Evolutionary conservation across 2,888 invertebrate species (phyloP).

Genomic region (Pseudococcus jackbeardsleyi): DNA sequence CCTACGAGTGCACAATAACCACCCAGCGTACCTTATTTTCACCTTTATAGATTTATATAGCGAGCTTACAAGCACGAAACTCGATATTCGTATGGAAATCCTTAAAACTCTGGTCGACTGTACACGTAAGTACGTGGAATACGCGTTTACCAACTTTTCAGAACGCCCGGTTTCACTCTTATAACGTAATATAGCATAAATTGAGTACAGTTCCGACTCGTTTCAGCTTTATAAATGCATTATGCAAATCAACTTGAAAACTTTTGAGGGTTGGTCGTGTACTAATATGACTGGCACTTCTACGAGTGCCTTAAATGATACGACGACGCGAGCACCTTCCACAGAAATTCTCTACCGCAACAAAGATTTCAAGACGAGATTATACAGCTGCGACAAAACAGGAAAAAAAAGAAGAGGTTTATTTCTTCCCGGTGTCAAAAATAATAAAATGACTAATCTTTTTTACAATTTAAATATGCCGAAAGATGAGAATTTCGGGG

Average conservation of each 20-base stretch:
- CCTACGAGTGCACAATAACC: neutral
- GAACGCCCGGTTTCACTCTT: constrained; percentile 22
- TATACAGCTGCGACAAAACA: constrained; percentile 38
- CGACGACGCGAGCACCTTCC: constrained; percentile 29
- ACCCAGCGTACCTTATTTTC: too few species aligned
- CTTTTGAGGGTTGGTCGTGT: constrained; percentile 44
- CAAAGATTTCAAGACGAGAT: constrained; percentile 45
- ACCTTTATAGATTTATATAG: too few species aligned
- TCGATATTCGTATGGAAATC: too few species aligned
- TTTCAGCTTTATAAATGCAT: constrained; percentile 55
- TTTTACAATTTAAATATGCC: constrained; percentile 44
- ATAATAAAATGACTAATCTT: constrained; percentile 52
- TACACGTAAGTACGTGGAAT: neutral
- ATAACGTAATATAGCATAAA: constrained; percentile 53
- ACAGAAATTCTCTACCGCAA: constrained; percentile 37
- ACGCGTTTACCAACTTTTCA: neutral
- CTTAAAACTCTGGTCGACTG: neutral
- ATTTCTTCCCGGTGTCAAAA: constrained; percentile 28
- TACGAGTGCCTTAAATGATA: constrained; percentile 50
- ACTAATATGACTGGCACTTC: constrained; percentile 55
- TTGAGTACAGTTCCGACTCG: constrained; percentile 53
- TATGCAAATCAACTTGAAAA: constrained; percentile 53
- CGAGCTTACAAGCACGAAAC: too few species aligned
- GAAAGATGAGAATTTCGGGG: neutral
- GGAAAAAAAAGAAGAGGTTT: neutral